These are phyloP conservation scores for Lepidurus apus DNA, from an alignment of 1,140 invertebrate species.

Conservation along the genomic window DNA sequence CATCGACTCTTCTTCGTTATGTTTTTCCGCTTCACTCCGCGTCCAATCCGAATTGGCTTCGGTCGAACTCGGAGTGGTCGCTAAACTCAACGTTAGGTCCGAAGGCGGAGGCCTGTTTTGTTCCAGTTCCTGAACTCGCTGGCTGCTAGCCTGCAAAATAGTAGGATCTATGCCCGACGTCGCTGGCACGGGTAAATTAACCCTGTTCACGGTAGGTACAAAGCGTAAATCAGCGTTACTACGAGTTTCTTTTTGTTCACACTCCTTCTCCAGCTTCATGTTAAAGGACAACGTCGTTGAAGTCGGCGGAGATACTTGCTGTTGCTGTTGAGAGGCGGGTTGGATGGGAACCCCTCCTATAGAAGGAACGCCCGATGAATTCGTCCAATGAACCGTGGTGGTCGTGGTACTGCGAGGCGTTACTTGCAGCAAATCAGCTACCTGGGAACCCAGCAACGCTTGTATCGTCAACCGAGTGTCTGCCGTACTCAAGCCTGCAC, in stretches of 20 bases:
- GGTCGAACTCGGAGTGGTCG: neutral
- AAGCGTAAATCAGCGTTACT: neutral
- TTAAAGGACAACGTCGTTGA: neutral
- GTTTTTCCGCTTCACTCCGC: neutral
- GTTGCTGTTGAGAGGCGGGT: neutral
- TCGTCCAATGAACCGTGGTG: constrained; percentile 25
- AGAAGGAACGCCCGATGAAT: neutral
- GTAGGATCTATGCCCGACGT: neutral
- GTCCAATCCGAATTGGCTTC: constrained; percentile 4
- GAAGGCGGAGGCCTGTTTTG: constrained; percentile 32
- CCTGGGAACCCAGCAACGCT: constrained; percentile 16
- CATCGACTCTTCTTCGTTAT: constrained; percentile 25
- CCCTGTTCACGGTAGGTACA: constrained; percentile 31
- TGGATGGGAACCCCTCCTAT: constrained; percentile 2
- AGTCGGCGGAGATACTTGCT: neutral
- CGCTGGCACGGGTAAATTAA: constrained; percentile 27
- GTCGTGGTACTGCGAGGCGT: constrained; percentile 21
- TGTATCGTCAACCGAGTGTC: constrained; percentile 5
- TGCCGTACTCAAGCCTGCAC: neutral
- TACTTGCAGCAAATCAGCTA: constrained; percentile 19
- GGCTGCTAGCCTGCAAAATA: neutral
- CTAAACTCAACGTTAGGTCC: constrained; percentile 44
- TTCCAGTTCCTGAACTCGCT: constrained; percentile 22
- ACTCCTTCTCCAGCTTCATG: neutral
- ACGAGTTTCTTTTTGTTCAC: neutral